These are phyloP conservation scores for Atta colombica DNA, from an alignment of 1,140 invertebrate genomes.

Conservation along the genomic window DNA sequence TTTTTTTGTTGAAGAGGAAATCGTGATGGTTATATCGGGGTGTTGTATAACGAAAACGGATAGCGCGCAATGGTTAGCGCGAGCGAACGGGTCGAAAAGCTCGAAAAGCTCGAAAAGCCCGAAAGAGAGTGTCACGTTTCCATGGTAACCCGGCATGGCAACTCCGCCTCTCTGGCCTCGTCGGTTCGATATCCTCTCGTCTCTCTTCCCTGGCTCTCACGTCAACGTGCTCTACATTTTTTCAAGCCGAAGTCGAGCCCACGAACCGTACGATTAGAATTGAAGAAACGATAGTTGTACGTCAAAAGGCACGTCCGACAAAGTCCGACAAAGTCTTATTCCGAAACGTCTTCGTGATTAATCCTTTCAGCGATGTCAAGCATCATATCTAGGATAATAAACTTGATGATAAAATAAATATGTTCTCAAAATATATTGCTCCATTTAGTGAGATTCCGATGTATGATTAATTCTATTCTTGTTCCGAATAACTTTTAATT, in stretches of 20 bases:
- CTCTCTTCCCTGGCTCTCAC: slow-evolving; percentile 65
- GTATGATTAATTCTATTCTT: background rate
- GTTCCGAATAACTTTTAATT: background rate
- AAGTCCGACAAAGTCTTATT: slow-evolving; percentile 8
- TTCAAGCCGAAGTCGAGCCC: slow-evolving; percentile 66
- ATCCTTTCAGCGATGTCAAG: background rate
- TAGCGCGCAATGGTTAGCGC: slow-evolving; percentile 61
- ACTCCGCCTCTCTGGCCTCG: slow-evolving; percentile 83
- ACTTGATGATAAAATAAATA: background rate
- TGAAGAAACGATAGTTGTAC: slow-evolving; percentile 39
- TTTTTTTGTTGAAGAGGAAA: background rate
- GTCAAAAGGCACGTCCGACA: background rate
- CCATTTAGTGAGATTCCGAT: background rate
- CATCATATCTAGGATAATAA: background rate
- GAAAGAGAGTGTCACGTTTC: slow-evolving; percentile 85
- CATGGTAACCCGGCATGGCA: slow-evolving; percentile 82
- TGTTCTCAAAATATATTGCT: background rate
- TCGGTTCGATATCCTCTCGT: slow-evolving; percentile 85
- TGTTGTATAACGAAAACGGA: slow-evolving; percentile 50
- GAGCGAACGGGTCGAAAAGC: slow-evolving; percentile 77
- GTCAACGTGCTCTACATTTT: slow-evolving; percentile 83
- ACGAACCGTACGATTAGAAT: slow-evolving; percentile 45
- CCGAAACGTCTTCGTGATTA: slow-evolving; percentile 14
- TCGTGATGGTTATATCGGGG: slow-evolving; percentile 45
- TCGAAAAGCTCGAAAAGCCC: slow-evolving; percentile 80